Evolutionary conservation across 2,888 invertebrate genomes (phyloP), one percentile per base, ranked within the genome.

Genomic region (Hydrotaea cyrtoneurina): DNA sequence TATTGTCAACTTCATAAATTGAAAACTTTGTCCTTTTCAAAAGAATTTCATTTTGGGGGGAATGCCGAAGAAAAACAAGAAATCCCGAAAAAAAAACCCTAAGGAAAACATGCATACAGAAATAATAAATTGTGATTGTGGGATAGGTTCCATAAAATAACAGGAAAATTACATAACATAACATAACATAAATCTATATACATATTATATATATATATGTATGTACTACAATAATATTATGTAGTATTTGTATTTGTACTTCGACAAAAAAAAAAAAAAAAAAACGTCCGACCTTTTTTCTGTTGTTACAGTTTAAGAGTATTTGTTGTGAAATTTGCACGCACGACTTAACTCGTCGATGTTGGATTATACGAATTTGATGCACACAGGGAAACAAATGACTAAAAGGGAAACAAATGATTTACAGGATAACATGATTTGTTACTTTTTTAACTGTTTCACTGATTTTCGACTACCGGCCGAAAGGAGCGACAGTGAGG

Each of bases 1-100:
- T 71, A 53, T 71, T 53, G 71, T 53, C 26, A 1, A 71, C 21
- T 50, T 23, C 46, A 50, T 64, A 64, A 39, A 64, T 36, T 55
- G 55, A 19, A 55, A 55, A 55, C 11, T 55, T 21, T 55, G 21
- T 55, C 55, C 55, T 55, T 21, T 21, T 19, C 55, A 55, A 55
- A 21, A 55, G 8, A 55, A 53, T 21, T 55, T 46, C 10, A 5
- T 46, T 46, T n/a, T 46, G 31, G 31, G 2, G 2, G 31, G 39
- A 13, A 39, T 39, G 39, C 39, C 8, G 11, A 13, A 39, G 10
- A 39, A 8, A 39, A 39, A 39, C 39, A 39, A 11, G 39, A 11
- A 39, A 10, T 7, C 39, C n/a, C n/a, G 1, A 39, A 39, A 39
- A 39, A 8, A 39, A 8, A 39, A 11, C 36, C 36, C 36, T 36